Evolutionary conservation across 2,113 vertebrate genomes (phyloP), one percentile per base, ranked within the genome.

Genomic region (Irena cyanogastra): DNA sequence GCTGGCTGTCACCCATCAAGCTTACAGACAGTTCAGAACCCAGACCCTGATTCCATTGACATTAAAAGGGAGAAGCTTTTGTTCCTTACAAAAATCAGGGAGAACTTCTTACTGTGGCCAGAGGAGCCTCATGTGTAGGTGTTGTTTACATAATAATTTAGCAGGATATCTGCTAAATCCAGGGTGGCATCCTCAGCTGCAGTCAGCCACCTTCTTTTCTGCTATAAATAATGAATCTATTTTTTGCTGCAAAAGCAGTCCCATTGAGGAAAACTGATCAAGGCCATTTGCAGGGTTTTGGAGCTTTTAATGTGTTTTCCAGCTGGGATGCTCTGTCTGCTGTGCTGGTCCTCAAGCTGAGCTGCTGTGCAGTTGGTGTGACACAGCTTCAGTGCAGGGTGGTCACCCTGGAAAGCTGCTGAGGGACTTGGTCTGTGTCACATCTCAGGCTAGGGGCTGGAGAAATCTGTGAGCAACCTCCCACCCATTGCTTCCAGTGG

Each of bases 191-290:
- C 75, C 91, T 83, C 75, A 77, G 86, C 84, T 93, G 57, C 71
- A 42, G 53, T 4, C 66, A 94, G 42, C 83, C 88, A 72, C 96
- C 79, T 56, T 79, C 50, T 90, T 96, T 89, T 76, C 92, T 80
- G 66, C 86, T 92, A 94, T 97, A 97, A 97, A 98, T 98, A 96
- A 97, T 91, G 28, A 89, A 94, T 94, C 79, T 17, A 63, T 56
- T 47, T 78, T 78, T 35, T 77, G 6, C 71, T 93, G 75, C 35
- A 84, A 20, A 86, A 94, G 68, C 68, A 27, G 75, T 59, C 68
- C 94, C 95, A 90, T 69, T 23, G 45, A 95, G 89, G 90, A 93
- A 80, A 87, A 68, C 59, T 12, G 17, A 83, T 97, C 63, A 87
- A 94, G 95, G 92, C 88, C 41, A 37, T 87, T 96, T 68, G 57